These are phyloP conservation scores for Pteronotus mesoamericanus DNA, from an alignment of 2,797 vertebrate genomes.

Conservation along the genomic window DNA sequence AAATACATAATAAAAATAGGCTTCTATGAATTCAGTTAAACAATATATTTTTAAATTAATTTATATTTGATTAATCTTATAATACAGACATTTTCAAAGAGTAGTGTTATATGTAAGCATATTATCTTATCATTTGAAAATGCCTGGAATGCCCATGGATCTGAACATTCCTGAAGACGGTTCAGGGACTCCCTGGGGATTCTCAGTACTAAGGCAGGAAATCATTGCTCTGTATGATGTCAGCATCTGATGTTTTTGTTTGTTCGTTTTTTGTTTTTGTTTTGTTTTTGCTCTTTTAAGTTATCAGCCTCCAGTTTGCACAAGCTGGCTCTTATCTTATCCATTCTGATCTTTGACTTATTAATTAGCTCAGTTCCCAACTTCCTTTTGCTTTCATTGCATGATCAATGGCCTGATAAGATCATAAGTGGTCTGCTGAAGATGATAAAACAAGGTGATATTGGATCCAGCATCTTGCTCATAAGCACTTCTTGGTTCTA, in stretches of 20 bases:
- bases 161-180: background rate
- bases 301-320: constrained; percentile 2
- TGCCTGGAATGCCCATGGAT: background rate
- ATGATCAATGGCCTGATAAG: background rate
- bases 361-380: constrained; percentile 45
- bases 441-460: background rate
- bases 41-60: background rate
- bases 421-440: background rate
- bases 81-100: background rate
- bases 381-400: background rate
- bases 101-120: background rate
- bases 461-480: background rate
- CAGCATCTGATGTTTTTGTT: no score
- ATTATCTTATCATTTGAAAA: constrained; percentile 27
- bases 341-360: constrained; percentile 42
- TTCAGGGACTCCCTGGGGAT: background rate
- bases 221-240: background rate
- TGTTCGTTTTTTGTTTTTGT: background rate
- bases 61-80: constrained; percentile 5
- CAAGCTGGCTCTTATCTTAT: background rate
- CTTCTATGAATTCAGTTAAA: background rate
- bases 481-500: background rate
- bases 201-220: background rate
- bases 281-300: background rate
- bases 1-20: constrained; percentile 20